Percentiles rank a stretch among this genome's conserved stretches.
Conservation (phyloP, 2,113 vertebrate species). For the Trichomycterus rosablanca region DNA sequence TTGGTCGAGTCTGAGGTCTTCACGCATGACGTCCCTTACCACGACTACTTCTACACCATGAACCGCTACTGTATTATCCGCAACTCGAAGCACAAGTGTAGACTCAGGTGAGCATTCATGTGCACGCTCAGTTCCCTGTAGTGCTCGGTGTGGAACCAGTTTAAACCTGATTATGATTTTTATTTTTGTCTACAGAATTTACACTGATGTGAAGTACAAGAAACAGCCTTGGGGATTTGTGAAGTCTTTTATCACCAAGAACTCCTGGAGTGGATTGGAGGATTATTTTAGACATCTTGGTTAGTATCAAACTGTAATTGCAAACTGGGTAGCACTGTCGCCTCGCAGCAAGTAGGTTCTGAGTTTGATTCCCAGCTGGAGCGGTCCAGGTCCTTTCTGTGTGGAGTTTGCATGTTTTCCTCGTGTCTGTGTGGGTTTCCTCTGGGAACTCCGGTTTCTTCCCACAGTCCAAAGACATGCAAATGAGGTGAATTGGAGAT, state of each 20-base stretch:
- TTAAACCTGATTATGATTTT: no score
- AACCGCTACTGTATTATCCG: constrained; percentile 83
- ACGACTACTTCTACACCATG: constrained; percentile 94
- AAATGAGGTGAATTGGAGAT: no score
- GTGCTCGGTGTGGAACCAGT: neutral
- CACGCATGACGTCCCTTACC: constrained; percentile 93
- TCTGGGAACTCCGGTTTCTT: no score
- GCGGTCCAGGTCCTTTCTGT: no score
- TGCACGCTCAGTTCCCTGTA: neutral
- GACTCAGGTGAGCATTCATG: constrained; percentile 75
- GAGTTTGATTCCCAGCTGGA: no score
- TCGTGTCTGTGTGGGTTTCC: no score
- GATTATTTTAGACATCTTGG: constrained; percentile 88
- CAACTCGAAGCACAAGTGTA: constrained; percentile 80
- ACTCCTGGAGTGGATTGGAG: constrained; percentile 89
- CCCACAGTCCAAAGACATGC: no score
- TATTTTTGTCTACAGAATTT: constrained; percentile 68
- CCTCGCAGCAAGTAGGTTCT: no score
- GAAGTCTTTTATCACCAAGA: constrained; percentile 92
- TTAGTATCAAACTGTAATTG: constrained; percentile 62
- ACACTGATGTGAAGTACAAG: constrained; percentile 87
- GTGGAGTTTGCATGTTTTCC: no score
- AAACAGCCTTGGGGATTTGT: constrained; percentile 92
- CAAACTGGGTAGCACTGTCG: no score
- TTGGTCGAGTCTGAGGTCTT: constrained; percentile 82